Evolutionary conservation across 2,113 vertebrate species (phyloP).

Genomic region (Elachura formosa): DNA sequence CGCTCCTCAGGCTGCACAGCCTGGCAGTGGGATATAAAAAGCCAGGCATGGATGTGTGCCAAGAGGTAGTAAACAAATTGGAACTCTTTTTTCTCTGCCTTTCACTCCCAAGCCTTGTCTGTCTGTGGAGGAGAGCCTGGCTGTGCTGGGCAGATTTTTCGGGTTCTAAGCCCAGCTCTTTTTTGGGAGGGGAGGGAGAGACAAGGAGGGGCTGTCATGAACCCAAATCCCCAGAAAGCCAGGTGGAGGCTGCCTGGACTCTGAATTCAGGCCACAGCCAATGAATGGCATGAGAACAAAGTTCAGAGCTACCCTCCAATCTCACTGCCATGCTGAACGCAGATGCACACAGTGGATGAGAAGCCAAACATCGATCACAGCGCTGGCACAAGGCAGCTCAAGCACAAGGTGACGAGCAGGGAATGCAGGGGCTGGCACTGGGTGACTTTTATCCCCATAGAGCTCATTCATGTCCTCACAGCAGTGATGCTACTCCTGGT

Average conservation of each 20-base stretch:
- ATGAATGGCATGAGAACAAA: background rate
- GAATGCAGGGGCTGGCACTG: background rate
- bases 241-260: background rate
- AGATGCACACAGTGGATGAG: background rate
- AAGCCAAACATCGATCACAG: conserved; percentile 36
- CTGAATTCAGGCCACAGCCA: background rate
- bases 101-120: background rate
- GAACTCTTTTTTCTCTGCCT: conserved; percentile 35
- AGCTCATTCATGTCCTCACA: background rate
- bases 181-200: background rate
- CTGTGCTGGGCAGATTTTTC: background rate
- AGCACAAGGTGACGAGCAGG: background rate
- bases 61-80: conserved; percentile 60
- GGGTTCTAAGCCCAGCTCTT: rapidly evolving
- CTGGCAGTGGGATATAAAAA: background rate
- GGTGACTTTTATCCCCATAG: background rate
- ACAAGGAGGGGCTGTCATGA: background rate
- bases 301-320: background rate
- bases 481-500: background rate
- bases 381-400: background rate
- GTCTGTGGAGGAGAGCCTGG: background rate
- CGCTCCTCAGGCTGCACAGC: background rate
- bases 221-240: background rate
- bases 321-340: background rate
- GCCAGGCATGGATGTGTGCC: conserved; percentile 22